Conservation (phyloP, 2,888 invertebrate species). For the Cyrtodaria siliqua region DNA sequence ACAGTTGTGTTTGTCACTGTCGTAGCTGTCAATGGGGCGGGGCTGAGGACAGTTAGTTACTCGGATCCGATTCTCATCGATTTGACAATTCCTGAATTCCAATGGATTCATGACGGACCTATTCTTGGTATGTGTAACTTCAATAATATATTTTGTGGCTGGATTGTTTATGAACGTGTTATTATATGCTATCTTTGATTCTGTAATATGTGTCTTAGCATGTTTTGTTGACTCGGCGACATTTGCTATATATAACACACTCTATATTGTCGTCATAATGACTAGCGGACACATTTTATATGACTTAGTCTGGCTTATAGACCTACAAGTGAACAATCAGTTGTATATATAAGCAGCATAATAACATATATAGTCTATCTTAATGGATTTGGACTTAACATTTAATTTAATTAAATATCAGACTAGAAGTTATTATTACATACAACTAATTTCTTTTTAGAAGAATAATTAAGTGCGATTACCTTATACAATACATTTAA, state of each 20-base stretch:
- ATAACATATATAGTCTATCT: no score
- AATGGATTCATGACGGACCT: slow-evolving; percentile 63
- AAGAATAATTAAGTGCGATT: neutral
- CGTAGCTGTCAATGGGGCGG: slow-evolving; percentile 71
- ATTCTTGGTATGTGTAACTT: slow-evolving; percentile 8
- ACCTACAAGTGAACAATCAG: no score
- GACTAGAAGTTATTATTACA: no score
- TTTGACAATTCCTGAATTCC: slow-evolving; percentile 68
- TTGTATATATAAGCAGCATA: no score
- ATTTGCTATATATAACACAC: no score
- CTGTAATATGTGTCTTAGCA: neutral
- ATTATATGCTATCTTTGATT: neutral
- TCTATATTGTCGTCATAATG: no score
- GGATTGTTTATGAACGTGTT: no score
- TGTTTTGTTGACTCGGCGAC: no score
- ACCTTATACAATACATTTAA: neutral
- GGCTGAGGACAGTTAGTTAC: slow-evolving; percentile 61
- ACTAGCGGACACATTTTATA: no score
- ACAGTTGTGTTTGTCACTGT: slow-evolving; percentile 69
- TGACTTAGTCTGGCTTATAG: no score
- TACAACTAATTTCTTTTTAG: no score
- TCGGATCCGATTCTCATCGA: slow-evolving; percentile 67
- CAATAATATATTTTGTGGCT: neutral
- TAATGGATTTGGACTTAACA: no score
- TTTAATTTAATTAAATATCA: neutral